Evolutionary conservation across 92 coral and sea anemone genomes (phyloP).

Genomic region (Actinostola sp.): DNA sequence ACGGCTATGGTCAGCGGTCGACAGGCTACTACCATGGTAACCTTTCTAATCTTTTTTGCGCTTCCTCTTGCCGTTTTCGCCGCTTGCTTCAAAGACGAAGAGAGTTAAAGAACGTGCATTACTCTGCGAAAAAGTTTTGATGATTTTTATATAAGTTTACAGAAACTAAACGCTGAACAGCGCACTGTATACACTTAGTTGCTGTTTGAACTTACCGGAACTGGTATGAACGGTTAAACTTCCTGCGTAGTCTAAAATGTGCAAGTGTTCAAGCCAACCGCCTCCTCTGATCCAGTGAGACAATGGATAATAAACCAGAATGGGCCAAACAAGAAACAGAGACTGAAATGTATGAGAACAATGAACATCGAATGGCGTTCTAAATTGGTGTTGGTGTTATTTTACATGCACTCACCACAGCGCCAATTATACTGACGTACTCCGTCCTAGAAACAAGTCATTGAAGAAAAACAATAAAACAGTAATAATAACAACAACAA

Average conservation of each 20-base stretch:
- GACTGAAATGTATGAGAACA: constrained; percentile 39
- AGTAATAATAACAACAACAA: too few species aligned
- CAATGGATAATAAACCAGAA: constrained; percentile 86
- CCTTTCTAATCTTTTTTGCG: too few species aligned
- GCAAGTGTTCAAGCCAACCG: constrained; percentile 81
- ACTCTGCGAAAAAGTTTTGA: too few species aligned
- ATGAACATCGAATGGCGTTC: too few species aligned
- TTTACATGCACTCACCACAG: constrained; percentile 54
- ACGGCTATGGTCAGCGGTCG: too few species aligned
- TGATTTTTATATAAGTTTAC: too few species aligned
- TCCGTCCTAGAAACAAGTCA: constrained; percentile 49
- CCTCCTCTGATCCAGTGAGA: constrained; percentile 94
- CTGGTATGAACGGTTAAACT: constrained; percentile 82
- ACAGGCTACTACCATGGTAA: too few species aligned
- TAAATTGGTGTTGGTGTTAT: neutral
- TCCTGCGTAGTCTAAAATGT: constrained; percentile 85
- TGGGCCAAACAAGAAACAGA: constrained; percentile 82
- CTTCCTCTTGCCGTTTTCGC: too few species aligned
- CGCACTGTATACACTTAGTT: neutral
- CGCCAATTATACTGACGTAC: constrained; percentile 66
- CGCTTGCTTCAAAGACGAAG: too few species aligned
- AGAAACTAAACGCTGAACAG: neutral
- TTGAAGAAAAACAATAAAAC: too few species aligned
- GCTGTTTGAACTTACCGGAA: constrained; percentile 52
- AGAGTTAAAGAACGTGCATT: too few species aligned